Evolutionary conservation across 2,888 invertebrate species (phyloP).

Genomic region (Noctua comes): DNA sequence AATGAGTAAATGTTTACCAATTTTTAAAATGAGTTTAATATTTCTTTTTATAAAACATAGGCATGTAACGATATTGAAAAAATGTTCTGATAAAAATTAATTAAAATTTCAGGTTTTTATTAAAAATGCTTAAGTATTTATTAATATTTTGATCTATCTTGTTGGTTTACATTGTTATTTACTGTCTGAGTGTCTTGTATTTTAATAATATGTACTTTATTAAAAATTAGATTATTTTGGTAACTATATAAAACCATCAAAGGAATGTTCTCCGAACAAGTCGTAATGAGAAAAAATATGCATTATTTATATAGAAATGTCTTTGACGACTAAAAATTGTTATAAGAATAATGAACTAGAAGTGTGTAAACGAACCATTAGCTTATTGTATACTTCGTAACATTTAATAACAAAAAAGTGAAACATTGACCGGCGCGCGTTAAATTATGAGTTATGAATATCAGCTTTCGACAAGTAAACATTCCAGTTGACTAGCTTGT

Average conservation of each 20-base stretch:
- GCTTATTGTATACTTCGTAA: constrained; percentile 2
- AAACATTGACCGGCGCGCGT: constrained; percentile 34
- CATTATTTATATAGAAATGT: background rate
- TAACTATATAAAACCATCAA: background rate
- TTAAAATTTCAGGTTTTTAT: constrained; percentile 21
- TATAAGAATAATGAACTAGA: background rate
- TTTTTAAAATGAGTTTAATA: constrained; percentile 4
- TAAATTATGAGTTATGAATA: constrained; percentile 51
- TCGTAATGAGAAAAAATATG: background rate
- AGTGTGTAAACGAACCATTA: background rate
- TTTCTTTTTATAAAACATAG: background rate
- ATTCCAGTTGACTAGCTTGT: constrained; percentile 17
- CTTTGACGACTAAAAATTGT: background rate
- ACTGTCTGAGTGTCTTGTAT: constrained; percentile 1
- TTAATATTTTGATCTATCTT: constrained; percentile 19
- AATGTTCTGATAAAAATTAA: constrained; percentile 1
- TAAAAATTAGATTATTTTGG: background rate
- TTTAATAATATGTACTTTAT: constrained; percentile 1
- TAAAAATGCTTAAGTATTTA: constrained; percentile 27
- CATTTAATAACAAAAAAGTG: constrained; percentile 29
- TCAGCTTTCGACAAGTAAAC: constrained; percentile 38
- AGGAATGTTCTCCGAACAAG: background rate
- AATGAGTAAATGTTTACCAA: background rate
- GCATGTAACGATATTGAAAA: constrained; percentile 10
- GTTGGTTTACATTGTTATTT: constrained; percentile 12